These are phyloP conservation scores for Calvadosia cruxmelitensis DNA, from an alignment of 30 jellyfish, hydroid and myxozoan species.

Conservation along the genomic window DNA sequence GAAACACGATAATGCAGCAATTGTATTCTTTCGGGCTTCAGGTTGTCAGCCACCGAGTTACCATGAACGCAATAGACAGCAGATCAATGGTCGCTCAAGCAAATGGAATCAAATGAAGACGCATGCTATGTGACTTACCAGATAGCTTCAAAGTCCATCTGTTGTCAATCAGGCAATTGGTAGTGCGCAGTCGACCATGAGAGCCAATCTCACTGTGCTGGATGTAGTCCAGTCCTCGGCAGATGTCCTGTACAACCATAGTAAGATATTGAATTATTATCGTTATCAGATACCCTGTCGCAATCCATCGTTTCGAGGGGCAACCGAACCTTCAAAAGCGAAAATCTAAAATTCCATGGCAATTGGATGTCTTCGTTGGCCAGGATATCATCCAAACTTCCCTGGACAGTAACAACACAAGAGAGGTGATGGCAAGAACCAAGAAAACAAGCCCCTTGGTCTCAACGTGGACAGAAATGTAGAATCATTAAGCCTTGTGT, in stretches of 20 bases:
- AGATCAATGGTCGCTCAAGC: too few relatives aligned
- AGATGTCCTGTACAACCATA: neutral
- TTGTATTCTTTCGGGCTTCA: too few relatives aligned
- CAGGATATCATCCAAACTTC: constrained; percentile 63
- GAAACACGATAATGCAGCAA: too few relatives aligned
- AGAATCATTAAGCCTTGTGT: too few relatives aligned
- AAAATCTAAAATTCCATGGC: constrained; percentile 89
- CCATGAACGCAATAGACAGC: too few relatives aligned
- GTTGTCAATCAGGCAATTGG: constrained; percentile 83
- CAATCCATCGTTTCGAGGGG: too few relatives aligned
- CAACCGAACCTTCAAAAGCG: constrained; percentile 55
- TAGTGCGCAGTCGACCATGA: constrained; percentile 90
- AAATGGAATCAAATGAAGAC: too few relatives aligned
- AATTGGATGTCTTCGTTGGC: constrained; percentile 60
- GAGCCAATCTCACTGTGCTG: constrained; percentile 81
- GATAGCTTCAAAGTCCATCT: constrained; percentile 80
- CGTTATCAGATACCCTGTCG: too few relatives aligned
- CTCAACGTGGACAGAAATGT: too few relatives aligned
- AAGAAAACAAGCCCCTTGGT: too few relatives aligned
- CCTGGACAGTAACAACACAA: constrained; percentile 10
- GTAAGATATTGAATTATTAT: too few relatives aligned
- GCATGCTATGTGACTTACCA: constrained; percentile 51
- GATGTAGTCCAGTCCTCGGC: constrained; percentile 57
- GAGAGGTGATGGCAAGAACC: neutral
- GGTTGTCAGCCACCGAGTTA: too few relatives aligned